phyloP scores from a whole-genome alignment of 92 coral and sea anemone genomes.

The Zoanthus gigantus region DNA sequence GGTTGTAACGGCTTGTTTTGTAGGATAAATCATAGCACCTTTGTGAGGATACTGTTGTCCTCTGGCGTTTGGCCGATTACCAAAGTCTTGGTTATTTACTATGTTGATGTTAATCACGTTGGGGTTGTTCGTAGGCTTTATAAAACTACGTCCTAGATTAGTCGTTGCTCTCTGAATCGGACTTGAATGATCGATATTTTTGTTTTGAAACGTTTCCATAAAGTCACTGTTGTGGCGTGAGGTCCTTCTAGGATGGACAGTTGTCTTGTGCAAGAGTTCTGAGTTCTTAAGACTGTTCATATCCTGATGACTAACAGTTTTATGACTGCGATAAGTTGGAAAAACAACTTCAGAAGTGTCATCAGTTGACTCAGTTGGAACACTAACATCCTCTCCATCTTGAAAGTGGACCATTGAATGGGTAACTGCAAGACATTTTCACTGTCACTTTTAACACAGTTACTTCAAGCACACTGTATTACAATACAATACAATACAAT shows the following conservation, averaged over 20 bases:
- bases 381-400: constrained; percentile 2
- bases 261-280: neutral
- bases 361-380: neutral
- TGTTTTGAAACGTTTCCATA: neutral
- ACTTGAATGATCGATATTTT: neutral
- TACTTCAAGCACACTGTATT: no score
- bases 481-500: no score
- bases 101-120: constrained; percentile 21
- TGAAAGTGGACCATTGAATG: neutral
- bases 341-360: neutral
- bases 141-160: neutral
- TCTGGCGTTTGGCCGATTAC: neutral
- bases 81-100: constrained; percentile 2
- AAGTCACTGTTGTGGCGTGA: neutral
- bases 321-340: neutral
- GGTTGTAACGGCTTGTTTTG: neutral
- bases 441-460: no score
- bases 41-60: neutral
- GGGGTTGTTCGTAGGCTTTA: constrained; percentile 15
- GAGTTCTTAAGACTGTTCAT: neutral
- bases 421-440: neutral
- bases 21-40: neutral
- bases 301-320: neutral
- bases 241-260: neutral
- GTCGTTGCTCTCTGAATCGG: neutral